Evolutionary conservation across 1,140 invertebrate species (phyloP).

Genomic region (Triops cancriformis): DNA sequence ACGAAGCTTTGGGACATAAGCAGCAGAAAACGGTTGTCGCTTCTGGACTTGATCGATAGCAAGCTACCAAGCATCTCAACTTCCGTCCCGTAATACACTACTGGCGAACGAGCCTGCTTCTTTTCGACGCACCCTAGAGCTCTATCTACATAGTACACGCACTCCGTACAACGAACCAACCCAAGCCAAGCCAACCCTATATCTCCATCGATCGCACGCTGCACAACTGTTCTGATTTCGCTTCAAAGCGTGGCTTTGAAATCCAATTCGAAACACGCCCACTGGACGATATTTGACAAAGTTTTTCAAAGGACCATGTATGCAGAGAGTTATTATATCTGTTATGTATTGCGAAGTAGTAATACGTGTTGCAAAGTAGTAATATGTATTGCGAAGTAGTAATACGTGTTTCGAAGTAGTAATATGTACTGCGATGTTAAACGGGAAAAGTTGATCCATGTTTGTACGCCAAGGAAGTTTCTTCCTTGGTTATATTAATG

Average conservation of each 20-base stretch:
- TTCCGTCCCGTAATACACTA: not conserved
- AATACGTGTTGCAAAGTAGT: no score
- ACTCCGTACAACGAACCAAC: not conserved
- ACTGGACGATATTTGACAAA: no score
- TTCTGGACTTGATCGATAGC: not conserved
- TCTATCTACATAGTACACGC: conserved; percentile 1
- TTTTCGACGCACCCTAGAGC: not conserved
- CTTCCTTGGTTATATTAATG: not conserved
- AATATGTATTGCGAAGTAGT: no score
- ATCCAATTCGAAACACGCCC: no score
- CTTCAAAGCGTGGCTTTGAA: not conserved
- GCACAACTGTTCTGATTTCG: not conserved
- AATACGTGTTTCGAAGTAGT: no score
- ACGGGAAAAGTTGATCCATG: no score
- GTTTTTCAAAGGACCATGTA: no score
- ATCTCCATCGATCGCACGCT: not conserved
- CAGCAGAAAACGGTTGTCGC: not conserved
- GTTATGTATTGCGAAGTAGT: no score
- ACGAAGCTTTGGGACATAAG: not conserved
- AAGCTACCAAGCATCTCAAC: not conserved
- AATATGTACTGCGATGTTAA: no score
- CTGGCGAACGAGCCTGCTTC: not conserved
- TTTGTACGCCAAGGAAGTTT: no score
- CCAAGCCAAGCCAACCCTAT: not conserved
- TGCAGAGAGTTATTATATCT: no score